Evolutionary conservation across 1,140 invertebrate genomes (phyloP), one percentile per base, ranked within the genome.

Genomic region (Magallana angulata): DNA sequence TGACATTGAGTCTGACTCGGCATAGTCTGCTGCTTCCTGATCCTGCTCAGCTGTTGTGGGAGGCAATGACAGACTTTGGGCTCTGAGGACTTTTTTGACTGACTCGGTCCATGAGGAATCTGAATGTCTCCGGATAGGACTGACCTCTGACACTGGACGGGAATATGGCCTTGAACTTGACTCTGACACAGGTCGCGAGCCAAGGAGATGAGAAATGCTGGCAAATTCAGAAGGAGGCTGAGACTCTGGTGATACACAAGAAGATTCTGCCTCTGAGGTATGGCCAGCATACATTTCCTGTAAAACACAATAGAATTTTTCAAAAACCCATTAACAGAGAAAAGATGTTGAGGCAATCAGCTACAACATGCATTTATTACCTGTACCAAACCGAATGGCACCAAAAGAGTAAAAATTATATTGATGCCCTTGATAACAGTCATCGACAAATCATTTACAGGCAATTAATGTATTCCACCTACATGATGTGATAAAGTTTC

Each of bases 211-310:
- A 82, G 87, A 88, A 57, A 88, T 85, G 76, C 86, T 89, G 9
- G 91, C 86, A 12, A 89, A 85, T 9, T 89, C 86, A 6, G 89
- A 90, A 57, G 86, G 59, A 87, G 89, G 84, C 80, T 87, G 81
- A 16, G 87, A 86, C 36, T 81, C 88, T 8, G 64, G 68, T 8
- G 68, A 76, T 12, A 76, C 68, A 36, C 68, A 76, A 30, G 68
- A 76, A 30, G 68, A 76, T 30, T 76, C 68, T 12, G 68, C 68
- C 36, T 76, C 68, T 76, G 68, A 76, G 24, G 68, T 30, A 4
- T 30, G 68, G 68, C 68, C 68, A 30, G 24, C 11, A 30, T 30
- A 76, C 24, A 76, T 36, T 24, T 76, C 68, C 68, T 76, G 64
- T 71, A 18, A 24, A 71, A 71, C 18, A 7, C 14, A 62, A 62